Evolutionary conservation across 2,797 vertebrate genomes (phyloP), one percentile per base, ranked within the genome.

Genomic region (Crenuchus spilurus): DNA sequence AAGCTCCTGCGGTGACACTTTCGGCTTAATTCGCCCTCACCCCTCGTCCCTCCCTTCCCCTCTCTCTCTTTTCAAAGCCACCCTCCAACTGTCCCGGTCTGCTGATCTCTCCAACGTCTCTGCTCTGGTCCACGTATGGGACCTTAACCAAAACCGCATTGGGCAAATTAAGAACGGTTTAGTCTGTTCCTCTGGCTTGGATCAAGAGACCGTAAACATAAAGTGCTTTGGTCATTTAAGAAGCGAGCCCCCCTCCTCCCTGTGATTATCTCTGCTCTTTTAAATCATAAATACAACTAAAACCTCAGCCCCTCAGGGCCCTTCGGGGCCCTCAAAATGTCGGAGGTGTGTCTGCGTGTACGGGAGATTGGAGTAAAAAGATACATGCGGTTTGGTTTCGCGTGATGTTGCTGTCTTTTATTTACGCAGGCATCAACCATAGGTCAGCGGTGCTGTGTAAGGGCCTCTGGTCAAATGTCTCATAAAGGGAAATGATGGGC

Each of bases 91-190:
- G 44, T 55, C 74, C 70, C 35, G 58, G 14, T 33, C 57, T 67
- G 49, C 58, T 52, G 46, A 52, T 54, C 51, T 30, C 51, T 62
- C 51, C 51, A 6, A n/a, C 10, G 28, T 42, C 68, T 54, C 54
- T 11, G 2, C 77, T 51, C 62, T 58, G 26, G 57, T 46, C 84
- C 80, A 74, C 55, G 77, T 84, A 87, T 87, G 78, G 84, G 87
- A 84, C 83, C 89, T 88, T 93, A 94, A 94, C 88, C 84, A 87
- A 92, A 95, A 93, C 93, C 79, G 90, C 89, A 90, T 92, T 88
- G 89, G 88, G 87, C 87, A 91, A 94, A 95, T 95, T 93, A 94
- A 93, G 90, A 92, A 91, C 75, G 90, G 88, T 93, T 94, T 92
- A 92, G 87, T 78, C 85, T 80, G 84, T 81, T 86, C 83, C 85